Evolutionary conservation across 2,888 invertebrate genomes (phyloP), one percentile per base, ranked within the genome.

Genomic region (Perizoma flavofasciatum): DNA sequence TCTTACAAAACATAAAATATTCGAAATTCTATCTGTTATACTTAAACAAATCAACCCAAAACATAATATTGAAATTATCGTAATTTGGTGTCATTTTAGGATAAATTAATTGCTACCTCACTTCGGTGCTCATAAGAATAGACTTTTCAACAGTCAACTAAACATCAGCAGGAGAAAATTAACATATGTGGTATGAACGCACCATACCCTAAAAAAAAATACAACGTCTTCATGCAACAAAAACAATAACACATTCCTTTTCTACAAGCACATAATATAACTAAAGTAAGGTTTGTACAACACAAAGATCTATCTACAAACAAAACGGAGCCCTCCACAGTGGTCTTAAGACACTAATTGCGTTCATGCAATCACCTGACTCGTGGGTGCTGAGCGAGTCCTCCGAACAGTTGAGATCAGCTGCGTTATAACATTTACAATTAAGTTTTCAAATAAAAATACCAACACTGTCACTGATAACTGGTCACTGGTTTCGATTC

Each of bases 331-430:
- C 62, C 66, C 57, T 65, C 58, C 44, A 39, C 41, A 51, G 11
- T n/a, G 44, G 39, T 53, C 56, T 55, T 66, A 71, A 65, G 65
- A 66, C 61, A 66, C 69, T 68, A 73, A 73, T 79, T 75, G 77
- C 46, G 73, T 76, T 74, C 87, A 89, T 91, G 89, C 90, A 88
- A 77, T 91, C 95, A 96, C 95, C 96, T 95, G 96, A 95, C 93
- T 96, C 95, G 91, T 95, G 95, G 72, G 95, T 95, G 90, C 95
- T 95, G 88, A 95, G 94, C 74, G 96, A 96, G 88, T 96, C 96
- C 93, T 95, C 95, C 78, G 95, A 96, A 87, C 95, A 95, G 94
- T 95, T 95, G 89, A 95, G 95, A 92, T 95, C 95, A 87, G 95
- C 95, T 95, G 91, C 85, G 69, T 89, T 80, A 72, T 70, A 86